phyloP scores from a whole-genome alignment of 2,113 vertebrate genomes.

The Xenus cinereus region DNA sequence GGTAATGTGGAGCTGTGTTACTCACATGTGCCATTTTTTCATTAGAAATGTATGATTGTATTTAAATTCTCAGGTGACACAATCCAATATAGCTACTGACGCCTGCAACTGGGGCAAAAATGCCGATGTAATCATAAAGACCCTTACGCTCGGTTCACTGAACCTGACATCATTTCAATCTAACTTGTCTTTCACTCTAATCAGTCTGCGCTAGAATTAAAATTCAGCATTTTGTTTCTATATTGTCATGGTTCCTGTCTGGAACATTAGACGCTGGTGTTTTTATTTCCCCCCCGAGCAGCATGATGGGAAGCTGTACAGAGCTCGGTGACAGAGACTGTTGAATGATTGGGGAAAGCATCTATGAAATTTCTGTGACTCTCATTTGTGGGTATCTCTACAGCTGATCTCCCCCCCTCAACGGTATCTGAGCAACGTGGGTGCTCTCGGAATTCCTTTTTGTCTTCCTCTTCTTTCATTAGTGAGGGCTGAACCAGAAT shows the following conservation, averaged over 20 bases:
- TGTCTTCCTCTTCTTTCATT: not conserved
- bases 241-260: not conserved
- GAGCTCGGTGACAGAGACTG: not conserved
- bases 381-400: not conserved
- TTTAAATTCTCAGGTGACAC: slow-evolving; percentile 28
- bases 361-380: not conserved
- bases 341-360: not conserved
- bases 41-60: not conserved
- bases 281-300: not conserved
- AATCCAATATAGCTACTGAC: not conserved
- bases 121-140: not conserved
- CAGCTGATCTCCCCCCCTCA: not conserved
- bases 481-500: not conserved
- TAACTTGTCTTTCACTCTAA: not conserved
- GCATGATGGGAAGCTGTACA: not conserved
- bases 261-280: not conserved
- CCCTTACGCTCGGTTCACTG: not conserved
- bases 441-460: not conserved
- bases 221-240: not conserved
- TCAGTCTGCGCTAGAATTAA: not conserved
- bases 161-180: not conserved
- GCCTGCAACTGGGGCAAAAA: not conserved
- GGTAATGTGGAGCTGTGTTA: not conserved
- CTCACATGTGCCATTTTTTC: not conserved
- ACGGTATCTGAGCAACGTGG: not conserved